Base-by-base conservation (phyloP, 1,140 invertebrate genomes). In the Galendromus occidentalis region DNA sequence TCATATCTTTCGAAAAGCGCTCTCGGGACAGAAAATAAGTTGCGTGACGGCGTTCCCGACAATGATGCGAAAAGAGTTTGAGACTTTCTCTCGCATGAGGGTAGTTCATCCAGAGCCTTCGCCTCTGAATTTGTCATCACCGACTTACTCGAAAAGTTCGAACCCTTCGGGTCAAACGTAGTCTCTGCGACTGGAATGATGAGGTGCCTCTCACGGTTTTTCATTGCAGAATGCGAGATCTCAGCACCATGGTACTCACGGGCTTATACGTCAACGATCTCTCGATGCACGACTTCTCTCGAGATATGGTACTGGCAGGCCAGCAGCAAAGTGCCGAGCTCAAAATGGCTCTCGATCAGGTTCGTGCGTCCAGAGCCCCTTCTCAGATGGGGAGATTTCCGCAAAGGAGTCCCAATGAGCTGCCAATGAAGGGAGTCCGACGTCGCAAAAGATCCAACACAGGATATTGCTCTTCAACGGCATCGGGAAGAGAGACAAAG, bases 201-300 rank as follows among this genome's bases (percentile, higher is more conserved):
- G 17, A 7, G 41, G 18, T n/a, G n/a, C n/a, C n/a, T n/a, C n/a
- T n/a, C n/a, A 14, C 17, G 30, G 51, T n/a, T 28, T 29, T 28
- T 9, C 28, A 33, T 68, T 72, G 17, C 65, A 80, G 79, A 44
- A 91, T 96, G 87, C 86, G 88, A 0, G 89, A 92, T 74, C 76
- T 97, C 7, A 86, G 89, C 51, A 85, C 86, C 0, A 81, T 97
- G 69, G 87, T 94, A 44, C 84, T 84, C 4, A 81, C 87, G 1
- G 93, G 92, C 0, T 80, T 98, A 0, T 97, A 91, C 72, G 93
- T 98, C 71, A 97, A 97, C 73, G 93, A 97, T 78, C 79, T 97
- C 18, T 93, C 91, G 39, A 92, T 98, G 86, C 92, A 98, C 71
- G 93, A 97, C 74, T 96, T 94, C 67, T 95, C 91, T 79, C 87